phyloP scores from a whole-genome alignment of 2,113 vertebrate genomes.

The Dromas ardeola region DNA sequence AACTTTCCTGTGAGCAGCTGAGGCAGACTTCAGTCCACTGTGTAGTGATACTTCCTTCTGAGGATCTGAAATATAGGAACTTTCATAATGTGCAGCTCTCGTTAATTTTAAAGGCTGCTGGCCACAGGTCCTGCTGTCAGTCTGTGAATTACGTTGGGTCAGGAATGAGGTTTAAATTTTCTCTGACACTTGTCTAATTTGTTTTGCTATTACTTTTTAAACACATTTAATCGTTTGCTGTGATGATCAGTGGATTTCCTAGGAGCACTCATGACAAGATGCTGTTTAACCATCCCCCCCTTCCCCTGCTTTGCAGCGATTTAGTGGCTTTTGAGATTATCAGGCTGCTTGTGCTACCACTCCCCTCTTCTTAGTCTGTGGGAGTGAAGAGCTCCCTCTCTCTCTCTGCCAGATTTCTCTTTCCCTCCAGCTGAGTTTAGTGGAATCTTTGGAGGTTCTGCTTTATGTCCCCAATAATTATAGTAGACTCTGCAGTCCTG shows the following conservation, averaged over 20 bases:
- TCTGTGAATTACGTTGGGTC: neutral
- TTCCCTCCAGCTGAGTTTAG: neutral
- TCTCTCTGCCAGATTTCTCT: neutral
- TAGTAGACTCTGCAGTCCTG: neutral
- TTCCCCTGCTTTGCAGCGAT: neutral
- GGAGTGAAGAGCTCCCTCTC: neutral
- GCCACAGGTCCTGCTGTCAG: neutral
- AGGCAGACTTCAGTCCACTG: neutral
- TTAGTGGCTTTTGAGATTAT: constrained; percentile 14
- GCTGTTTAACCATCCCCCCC: neutral
- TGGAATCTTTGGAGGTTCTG: neutral
- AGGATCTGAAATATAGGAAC: neutral
- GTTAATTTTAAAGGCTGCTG: neutral
- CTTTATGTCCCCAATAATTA: neutral
- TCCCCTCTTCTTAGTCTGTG: neutral
- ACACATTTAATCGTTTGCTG: neutral
- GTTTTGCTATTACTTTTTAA: neutral
- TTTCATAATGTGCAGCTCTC: neutral
- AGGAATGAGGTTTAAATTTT: neutral
- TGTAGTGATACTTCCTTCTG: neutral
- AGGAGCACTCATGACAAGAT: neutral
- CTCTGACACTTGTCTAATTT: neutral
- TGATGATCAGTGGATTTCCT: neutral
- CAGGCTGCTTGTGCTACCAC: neutral
- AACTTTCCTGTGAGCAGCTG: neutral